Conservation (phyloP, 2,888 invertebrate species). For the Calameuta pallipes region DNA sequence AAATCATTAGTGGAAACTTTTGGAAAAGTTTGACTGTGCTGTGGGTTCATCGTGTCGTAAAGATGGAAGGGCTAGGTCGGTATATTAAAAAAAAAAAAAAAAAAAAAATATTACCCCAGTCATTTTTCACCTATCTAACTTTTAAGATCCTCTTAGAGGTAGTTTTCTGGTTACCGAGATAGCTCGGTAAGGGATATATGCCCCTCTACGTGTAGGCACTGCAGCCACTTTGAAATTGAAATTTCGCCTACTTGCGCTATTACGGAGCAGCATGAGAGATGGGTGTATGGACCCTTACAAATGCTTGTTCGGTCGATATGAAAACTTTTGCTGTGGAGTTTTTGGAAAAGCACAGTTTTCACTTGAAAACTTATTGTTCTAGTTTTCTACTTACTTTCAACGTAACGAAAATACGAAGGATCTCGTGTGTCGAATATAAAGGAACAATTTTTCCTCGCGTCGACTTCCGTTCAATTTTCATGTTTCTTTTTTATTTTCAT, state of each 20-base stretch:
- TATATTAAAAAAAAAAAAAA: neutral
- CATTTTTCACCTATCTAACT: constrained; percentile 29
- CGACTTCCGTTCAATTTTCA: neutral
- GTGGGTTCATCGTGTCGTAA: neutral
- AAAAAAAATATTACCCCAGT: constrained; percentile 9
- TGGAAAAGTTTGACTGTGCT: neutral
- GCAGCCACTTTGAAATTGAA: constrained; percentile 8
- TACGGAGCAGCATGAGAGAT: neutral
- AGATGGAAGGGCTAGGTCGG: neutral
- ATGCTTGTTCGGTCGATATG: neutral
- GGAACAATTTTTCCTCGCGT: neutral
- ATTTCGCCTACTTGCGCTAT: neutral
- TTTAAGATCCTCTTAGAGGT: constrained; percentile 15
- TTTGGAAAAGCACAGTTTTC: neutral
- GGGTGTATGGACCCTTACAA: neutral
- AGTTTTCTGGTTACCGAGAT: constrained; percentile 4
- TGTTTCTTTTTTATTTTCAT: neutral
- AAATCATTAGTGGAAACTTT: neutral
- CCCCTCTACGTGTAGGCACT: neutral
- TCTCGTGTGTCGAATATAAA: neutral
- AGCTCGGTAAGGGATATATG: neutral
- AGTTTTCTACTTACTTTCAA: neutral
- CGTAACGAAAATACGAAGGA: neutral
- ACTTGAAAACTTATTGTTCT: neutral
- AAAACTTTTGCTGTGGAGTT: neutral